phyloP scores from a whole-genome alignment of 2,113 vertebrate genomes.

The Myotis lucifugus region DNA sequence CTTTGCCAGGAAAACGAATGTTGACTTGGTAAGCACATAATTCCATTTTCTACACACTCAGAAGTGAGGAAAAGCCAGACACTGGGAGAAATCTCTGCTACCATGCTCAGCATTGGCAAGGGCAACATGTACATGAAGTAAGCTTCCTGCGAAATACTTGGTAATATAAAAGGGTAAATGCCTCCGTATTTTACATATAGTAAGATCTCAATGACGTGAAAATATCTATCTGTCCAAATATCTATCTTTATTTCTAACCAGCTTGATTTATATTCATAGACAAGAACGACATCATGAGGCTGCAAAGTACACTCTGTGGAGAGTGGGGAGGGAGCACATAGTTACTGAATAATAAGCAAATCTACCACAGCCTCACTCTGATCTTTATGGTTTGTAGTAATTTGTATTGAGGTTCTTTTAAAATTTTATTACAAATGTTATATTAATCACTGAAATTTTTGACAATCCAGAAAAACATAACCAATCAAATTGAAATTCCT shows the following conservation, averaged over 20 bases:
- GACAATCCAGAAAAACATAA: background rate
- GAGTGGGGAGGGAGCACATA: background rate
- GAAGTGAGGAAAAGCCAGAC: background rate
- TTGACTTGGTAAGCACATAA: constrained; percentile 2
- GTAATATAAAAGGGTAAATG: background rate
- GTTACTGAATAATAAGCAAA: background rate
- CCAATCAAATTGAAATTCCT: background rate
- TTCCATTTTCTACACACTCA: constrained; percentile 52
- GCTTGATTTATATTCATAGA: background rate
- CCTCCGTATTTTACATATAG: accelerated
- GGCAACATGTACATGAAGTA: background rate
- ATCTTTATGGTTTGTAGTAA: background rate
- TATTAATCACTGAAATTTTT: background rate
- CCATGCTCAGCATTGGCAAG: background rate
- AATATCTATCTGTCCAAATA: background rate
- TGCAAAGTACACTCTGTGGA: background rate
- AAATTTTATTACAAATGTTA: background rate
- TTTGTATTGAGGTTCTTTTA: background rate
- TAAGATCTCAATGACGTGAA: background rate
- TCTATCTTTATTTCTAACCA: background rate
- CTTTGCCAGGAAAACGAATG: constrained; percentile 57
- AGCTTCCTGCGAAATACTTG: background rate
- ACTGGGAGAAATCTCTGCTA: background rate
- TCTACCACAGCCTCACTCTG: background rate
- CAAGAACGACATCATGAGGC: background rate